phyloP scores from a whole-genome alignment of 2,888 invertebrate species.

The Ectemnius continuus region DNA sequence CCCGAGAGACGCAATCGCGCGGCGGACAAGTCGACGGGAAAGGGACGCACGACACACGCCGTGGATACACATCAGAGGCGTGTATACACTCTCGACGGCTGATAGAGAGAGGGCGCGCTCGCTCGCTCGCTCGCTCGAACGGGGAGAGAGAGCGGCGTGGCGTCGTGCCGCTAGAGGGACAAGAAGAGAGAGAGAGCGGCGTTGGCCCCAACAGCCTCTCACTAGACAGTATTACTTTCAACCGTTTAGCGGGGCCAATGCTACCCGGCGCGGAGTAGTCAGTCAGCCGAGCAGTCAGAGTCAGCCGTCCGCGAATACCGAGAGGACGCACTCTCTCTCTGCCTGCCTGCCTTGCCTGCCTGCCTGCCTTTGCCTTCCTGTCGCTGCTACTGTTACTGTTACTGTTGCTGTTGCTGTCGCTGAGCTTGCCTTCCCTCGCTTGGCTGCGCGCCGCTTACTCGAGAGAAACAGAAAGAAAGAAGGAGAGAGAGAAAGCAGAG shows the following conservation, averaged over 20 bases:
- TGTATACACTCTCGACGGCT: constrained; percentile 36
- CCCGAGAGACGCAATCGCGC: constrained; percentile 46
- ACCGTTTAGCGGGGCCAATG: constrained; percentile 72
- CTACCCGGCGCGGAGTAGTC: constrained; percentile 64
- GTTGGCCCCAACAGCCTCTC: constrained; percentile 72
- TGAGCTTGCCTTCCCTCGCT: no score
- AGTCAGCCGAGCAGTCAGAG: constrained; percentile 61
- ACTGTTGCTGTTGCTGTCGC: no score
- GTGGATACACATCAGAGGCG: constrained; percentile 37
- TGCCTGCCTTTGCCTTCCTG: constrained; percentile 17
- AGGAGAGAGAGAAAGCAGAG: no score
- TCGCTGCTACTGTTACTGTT: no score
- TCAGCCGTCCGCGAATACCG: constrained; percentile 54
- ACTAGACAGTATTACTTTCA: constrained; percentile 74
- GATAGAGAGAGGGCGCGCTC: constrained; percentile 38
- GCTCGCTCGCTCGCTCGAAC: constrained; percentile 4
- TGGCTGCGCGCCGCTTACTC: no score
- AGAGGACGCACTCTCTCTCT: constrained; percentile 47
- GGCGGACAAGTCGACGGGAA: constrained; percentile 55
- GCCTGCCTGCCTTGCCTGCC: no score
- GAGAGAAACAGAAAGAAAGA: no score
- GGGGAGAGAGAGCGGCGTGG: constrained; percentile 6
- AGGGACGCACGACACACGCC: constrained; percentile 55
- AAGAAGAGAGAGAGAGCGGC: constrained; percentile 41
- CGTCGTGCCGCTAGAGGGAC: constrained; percentile 11